Evolutionary conservation across 2,797 vertebrate genomes (phyloP).

Genomic region (Bufotes viridis): DNA sequence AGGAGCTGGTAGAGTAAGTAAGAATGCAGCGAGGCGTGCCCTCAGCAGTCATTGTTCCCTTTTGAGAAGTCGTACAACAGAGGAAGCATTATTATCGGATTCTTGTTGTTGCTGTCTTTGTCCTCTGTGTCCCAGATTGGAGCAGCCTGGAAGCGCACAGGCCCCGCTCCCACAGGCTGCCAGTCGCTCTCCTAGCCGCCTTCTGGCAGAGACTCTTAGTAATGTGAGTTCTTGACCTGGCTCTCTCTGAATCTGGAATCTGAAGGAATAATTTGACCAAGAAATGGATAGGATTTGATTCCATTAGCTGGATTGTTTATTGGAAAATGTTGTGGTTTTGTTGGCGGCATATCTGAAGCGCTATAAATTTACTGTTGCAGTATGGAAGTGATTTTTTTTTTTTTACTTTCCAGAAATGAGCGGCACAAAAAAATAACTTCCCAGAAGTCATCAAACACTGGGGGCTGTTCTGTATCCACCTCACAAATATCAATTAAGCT

Average conservation of each 20-base stretch:
- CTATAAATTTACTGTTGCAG: slow-evolving; percentile 35
- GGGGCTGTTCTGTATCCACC: neutral
- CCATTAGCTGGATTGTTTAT: slow-evolving; percentile 32
- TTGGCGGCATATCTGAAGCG: slow-evolving; percentile 25
- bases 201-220: neutral
- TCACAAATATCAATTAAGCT: neutral
- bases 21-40: neutral
- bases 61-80: slow-evolving; percentile 11
- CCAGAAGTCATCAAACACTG: neutral
- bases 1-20: neutral
- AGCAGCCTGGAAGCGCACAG: neutral
- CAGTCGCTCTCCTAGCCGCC: neutral
- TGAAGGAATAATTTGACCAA: slow-evolving; percentile 28
- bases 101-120: slow-evolving; percentile 1
- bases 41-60: slow-evolving; percentile 1
- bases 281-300: slow-evolving; percentile 21
- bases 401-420: slow-evolving; percentile 24
- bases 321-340: slow-evolving; percentile 49
- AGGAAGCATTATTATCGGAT: neutral
- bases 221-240: slow-evolving; percentile 29
- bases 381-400: slow-evolving; percentile 38
- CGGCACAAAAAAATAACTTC: neutral
- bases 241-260: rapidly evolving
- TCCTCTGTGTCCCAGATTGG: slow-evolving; percentile 25
- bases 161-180: neutral